Base-by-base conservation (phyloP, 2,113 vertebrate genomes). In the Salvelinus alpinus region DNA sequence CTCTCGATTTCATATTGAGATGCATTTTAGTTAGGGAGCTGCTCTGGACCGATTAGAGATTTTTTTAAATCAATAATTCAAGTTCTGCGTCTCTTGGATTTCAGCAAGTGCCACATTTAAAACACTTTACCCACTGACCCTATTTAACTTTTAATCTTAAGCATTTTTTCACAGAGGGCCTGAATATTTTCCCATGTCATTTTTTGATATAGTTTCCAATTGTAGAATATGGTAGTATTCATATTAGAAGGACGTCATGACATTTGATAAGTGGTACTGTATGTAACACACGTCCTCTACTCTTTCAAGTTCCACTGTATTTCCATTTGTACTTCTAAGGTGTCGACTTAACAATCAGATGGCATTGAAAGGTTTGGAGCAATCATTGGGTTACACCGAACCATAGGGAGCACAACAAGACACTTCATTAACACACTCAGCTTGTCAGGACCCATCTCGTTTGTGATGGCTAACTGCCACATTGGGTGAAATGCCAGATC, bases 341-440 rank as follows among this genome's bases (percentile, higher is more conserved):
- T 18, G 51, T 54, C 5, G 51, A 54, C 51, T 54, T 54, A 54
- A 18, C 51, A 5, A 54, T 54, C 51, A 54, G 13, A 62, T 62
- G 66, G 18, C 29, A 34, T n/a, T 76, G 81, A 86, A 81, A 80
- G 77, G 38, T 74, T 80, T 78, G 74, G 51, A 64, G 81, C 84
- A 77, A 83, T 86, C 64, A 81, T 84, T 84, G 80, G 59, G 73
- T 84, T 81, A 83, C 85, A 82, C 34, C 3, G 27, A 72, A 75
- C 74, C 80, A 73, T 44, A 25, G 70, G 74, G 64, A 64, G 76
- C 73, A 71, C 79, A 87, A 87, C 80, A 81, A 76, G 70, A 82
- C 87, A 87, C 80, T 86, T 88, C 87, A 86, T 87, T 88, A 88
- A 79, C 68, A 69, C 78, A 66, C 64, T 74, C 20, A 11, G 74